Percentiles rank a stretch among this genome's conserved stretches.
Conservation (phyloP, 2,797 vertebrate genomes). For the Clamator glandarius region DNA sequence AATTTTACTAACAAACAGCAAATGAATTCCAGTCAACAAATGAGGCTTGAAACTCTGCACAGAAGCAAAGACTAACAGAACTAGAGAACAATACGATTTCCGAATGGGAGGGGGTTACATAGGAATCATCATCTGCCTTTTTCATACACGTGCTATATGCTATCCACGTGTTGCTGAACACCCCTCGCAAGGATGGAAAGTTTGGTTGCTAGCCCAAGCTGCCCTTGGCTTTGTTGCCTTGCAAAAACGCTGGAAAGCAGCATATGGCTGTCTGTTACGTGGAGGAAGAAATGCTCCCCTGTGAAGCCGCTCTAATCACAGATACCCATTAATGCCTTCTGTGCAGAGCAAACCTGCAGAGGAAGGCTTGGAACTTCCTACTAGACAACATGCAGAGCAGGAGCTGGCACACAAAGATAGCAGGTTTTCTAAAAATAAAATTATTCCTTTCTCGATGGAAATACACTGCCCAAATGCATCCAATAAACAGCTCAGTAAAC, state of each 20-base stretch:
- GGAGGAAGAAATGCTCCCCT: neutral
- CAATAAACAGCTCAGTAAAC: neutral
- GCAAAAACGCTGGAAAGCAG: neutral
- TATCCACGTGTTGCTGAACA: neutral
- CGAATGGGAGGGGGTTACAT: fast-evolving
- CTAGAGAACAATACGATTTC: neutral
- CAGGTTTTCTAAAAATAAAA: neutral
- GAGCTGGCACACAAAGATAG: neutral
- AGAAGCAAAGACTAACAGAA: neutral
- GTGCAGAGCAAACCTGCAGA: neutral
- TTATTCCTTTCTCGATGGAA: neutral
- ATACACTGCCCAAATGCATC: neutral
- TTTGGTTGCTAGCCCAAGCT: neutral
- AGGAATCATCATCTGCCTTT: neutral
- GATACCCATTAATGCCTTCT: neutral
- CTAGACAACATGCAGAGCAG: neutral
- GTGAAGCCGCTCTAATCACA: fast-evolving
- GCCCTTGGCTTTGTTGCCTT: neutral
- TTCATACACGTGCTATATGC: neutral
- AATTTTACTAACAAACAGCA: neutral
- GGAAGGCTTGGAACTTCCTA: neutral
- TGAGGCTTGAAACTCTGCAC: neutral
- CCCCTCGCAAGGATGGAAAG: neutral
- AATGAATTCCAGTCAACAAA: neutral
- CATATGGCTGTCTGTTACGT: fast-evolving